A percentile compares a stretch with the other conserved stretches of the same genome.
Conservation (phyloP, 23 tunicate genomes). For the Halocynthia roretzi region DNA sequence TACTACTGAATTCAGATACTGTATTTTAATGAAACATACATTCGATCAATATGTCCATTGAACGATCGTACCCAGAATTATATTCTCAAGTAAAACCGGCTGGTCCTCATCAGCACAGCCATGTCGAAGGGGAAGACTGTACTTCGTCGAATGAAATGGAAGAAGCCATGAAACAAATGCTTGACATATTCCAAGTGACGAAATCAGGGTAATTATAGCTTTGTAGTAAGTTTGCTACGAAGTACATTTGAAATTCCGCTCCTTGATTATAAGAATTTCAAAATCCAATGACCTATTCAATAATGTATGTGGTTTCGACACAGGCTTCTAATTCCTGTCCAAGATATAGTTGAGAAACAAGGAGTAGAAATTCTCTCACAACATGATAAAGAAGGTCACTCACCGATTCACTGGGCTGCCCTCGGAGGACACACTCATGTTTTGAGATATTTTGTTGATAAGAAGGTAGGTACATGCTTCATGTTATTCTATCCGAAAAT, state of each 20-base stretch:
- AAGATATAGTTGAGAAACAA: constrained; percentile 75
- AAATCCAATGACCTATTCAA: background rate
- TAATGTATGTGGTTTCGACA: background rate
- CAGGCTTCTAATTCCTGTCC: constrained; percentile 83
- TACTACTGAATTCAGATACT: too few relatives aligned
- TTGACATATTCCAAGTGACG: constrained; percentile 75
- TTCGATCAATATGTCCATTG: too few relatives aligned
- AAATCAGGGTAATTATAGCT: constrained; percentile 44
- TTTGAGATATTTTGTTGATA: constrained; percentile 80
- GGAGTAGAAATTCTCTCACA: constrained; percentile 72
- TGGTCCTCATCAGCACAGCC: too few relatives aligned
- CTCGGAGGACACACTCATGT: constrained; percentile 98
- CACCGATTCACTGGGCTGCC: constrained; percentile 99
- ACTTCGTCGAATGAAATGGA: background rate
- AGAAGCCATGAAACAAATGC: constrained; percentile 12
- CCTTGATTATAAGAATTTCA: background rate
- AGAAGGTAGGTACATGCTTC: constrained; percentile 35
- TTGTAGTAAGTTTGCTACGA: background rate
- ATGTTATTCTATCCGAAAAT: background rate
- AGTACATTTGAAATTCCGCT: background rate
- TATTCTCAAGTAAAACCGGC: too few relatives aligned
- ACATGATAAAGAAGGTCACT: constrained; percentile 90
- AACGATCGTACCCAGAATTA: too few relatives aligned
- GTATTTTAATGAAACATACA: too few relatives aligned
- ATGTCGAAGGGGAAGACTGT: background rate